Evolutionary conservation across 2,888 invertebrate species (phyloP), one percentile per base, ranked within the genome.

Genomic region (Conus canariensis): DNA sequence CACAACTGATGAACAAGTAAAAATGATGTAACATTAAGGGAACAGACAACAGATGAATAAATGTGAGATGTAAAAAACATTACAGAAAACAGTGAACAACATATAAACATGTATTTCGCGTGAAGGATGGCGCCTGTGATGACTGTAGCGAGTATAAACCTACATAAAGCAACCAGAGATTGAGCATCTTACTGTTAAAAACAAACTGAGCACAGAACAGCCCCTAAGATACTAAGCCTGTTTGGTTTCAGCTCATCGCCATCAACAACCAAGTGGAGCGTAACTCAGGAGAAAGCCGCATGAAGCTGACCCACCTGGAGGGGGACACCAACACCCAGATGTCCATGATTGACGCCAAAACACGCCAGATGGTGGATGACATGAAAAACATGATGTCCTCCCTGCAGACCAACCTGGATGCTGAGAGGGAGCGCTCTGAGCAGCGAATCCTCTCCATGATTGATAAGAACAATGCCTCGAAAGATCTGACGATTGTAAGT

Each of bases 401-500:
- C 9, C 93, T 93, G 89, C 94, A 94, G 64, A 89, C 92, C 19
- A 92, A 92, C 45, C 93, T 94, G 30, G 95, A 95, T 30, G 93
- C 93, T 1, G 96, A 96, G 88, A 91, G 95, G 74, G 96, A 96
- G 87, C 95, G 95, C 89, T 88, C 95, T 70, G 96, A 96, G 91
- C 92, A 94, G n/a, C 94, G 95, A 87, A 77, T 96, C 77, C 88
- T 93, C 70, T 89, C 92, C 30, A 91, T 92, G 25, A 91, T 95
- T n/a, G 96, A 96, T n/a, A 93, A 94, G 88, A 92, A 92, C 60
- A 94, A 93, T 56, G 93, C 92, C 25, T 91, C 92, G 58, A 92
- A 93, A 30, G 94, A 94, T 85, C 91, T 93, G 30, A 64, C 93
- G n/a, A 90, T 94, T 60, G 94, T 94, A 92, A 92, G 93, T 91